Conservation (phyloP, 1,140 invertebrate genomes). For the Contarinia nasturtii region DNA sequence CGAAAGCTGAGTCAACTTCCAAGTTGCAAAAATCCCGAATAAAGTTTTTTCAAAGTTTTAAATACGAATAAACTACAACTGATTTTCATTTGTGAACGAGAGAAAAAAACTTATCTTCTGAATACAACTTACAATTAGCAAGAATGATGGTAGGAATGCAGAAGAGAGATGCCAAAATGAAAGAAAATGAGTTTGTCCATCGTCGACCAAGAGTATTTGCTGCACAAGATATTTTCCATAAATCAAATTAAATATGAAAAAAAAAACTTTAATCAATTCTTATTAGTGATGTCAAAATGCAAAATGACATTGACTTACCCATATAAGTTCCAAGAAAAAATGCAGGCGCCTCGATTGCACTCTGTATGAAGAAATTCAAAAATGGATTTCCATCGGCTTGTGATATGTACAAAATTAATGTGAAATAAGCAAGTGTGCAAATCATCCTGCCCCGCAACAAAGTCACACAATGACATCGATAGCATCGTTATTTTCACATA, state of each 20-base stretch:
- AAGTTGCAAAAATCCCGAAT: too few species aligned
- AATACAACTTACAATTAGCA: conserved; percentile 19
- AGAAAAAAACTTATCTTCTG: not conserved
- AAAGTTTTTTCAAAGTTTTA: too few species aligned
- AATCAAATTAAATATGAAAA: not conserved
- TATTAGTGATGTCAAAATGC: conserved; percentile 5
- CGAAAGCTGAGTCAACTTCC: too few species aligned
- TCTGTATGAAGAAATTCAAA: conserved; percentile 42
- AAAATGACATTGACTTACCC: not conserved
- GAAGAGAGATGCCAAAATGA: conserved; percentile 20
- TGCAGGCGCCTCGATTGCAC: conserved; percentile 34
- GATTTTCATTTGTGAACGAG: too few species aligned
- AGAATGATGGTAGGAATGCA: conserved; percentile 26
- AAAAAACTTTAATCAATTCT: conserved; percentile 10
- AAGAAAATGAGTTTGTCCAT: conserved; percentile 27
- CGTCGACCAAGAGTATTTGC: conserved; percentile 31
- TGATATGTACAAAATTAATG: conserved; percentile 36
- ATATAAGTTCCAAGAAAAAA: conserved; percentile 27
- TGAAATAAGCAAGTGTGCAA: conserved; percentile 27
- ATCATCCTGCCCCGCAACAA: not conserved
- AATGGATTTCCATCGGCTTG: conserved; percentile 45
- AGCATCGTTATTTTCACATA: not conserved
- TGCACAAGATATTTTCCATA: conserved; percentile 3
- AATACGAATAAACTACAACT: too few species aligned
- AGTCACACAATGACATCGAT: not conserved